Base-by-base conservation (phyloP, 1,140 invertebrate species). In the Drosophila sproati region DNA sequence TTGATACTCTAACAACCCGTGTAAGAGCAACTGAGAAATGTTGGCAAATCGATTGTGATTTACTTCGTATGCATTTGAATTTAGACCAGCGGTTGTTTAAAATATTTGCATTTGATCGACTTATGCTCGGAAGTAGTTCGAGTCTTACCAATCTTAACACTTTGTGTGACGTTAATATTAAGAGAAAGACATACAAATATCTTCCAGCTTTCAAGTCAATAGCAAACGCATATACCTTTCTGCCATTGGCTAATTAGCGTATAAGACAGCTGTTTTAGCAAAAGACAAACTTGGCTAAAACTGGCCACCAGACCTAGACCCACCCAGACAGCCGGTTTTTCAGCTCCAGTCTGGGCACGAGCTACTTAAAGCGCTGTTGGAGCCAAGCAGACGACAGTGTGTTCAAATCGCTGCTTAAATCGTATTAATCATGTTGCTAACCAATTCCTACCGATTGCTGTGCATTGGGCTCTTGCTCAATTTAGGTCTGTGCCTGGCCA, bases 301-400 rank as follows among this genome's bases (percentile, higher is more conserved):
- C 68, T 76, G 41, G 54, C 69, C 60, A 62, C 51, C 72, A 70
- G 72, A 69, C 72, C 66, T 61, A 73, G 64, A 69, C 56, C 70
- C 39, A 43, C 39, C 39, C 41, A 55, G 41, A 48, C 56, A 77
- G 63, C 70, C 62, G 70, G 74, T 77, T 77, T 77, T 61, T 34
- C 37, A 47, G 35, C 48, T 29, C 34, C 35, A 35, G 48, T 29
- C 32, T 54, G 56, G 12, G 43, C 4, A 31, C 7, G 37, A 35
- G 51, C 71, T 77, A 74, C 55, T 63, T 73, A 77, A 73, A 32
- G 37, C 37, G 35, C 39, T 48, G 55, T 4, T 29, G 6, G 32
- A 10, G 37, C 20, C 31, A 32, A 37, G 43, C 10, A 37, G 10
- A 39, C 5, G 67, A 39, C 60, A 75, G 73, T 71, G 39, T 43